Evolutionary conservation across 1,140 invertebrate genomes (phyloP).

Genomic region (Brachionus paranguensis): DNA sequence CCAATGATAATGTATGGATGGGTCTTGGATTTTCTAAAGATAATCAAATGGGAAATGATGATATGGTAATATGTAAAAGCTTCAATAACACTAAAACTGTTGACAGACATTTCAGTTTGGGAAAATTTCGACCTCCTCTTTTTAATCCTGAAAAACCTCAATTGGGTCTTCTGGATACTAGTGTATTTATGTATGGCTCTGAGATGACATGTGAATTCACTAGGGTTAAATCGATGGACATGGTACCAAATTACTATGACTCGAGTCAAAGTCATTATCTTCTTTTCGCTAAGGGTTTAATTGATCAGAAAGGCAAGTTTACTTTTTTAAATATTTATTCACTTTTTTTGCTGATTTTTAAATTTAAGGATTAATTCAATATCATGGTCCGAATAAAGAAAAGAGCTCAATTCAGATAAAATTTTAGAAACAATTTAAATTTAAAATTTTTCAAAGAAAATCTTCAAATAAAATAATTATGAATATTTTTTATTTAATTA

Average conservation of each 20-base stretch:
- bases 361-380: not conserved
- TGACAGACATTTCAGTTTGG: not conserved
- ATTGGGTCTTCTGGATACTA: not conserved
- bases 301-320: not conserved
- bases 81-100: not conserved
- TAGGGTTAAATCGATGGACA: not conserved
- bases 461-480: too few species aligned
- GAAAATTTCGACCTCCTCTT: not conserved
- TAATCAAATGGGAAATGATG: not conserved
- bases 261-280: not conserved
- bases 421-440: not conserved
- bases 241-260: not conserved
- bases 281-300: not conserved
- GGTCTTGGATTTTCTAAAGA: slow-evolving; percentile 21
- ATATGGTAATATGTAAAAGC: slow-evolving; percentile 7
- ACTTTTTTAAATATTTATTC: not conserved
- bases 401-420: not conserved
- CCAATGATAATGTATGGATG: not conserved
- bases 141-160: not conserved
- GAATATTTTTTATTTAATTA: too few species aligned
- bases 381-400: not conserved
- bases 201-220: slow-evolving; percentile 6
- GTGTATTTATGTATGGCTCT: not conserved
- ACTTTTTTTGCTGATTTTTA: not conserved
- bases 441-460: too few species aligned